A percentile compares a stretch with the other conserved stretches of the same genome.
Evolutionary conservation across 2,888 invertebrate genomes (phyloP).

Genomic region (Harpalus rubripes): DNA sequence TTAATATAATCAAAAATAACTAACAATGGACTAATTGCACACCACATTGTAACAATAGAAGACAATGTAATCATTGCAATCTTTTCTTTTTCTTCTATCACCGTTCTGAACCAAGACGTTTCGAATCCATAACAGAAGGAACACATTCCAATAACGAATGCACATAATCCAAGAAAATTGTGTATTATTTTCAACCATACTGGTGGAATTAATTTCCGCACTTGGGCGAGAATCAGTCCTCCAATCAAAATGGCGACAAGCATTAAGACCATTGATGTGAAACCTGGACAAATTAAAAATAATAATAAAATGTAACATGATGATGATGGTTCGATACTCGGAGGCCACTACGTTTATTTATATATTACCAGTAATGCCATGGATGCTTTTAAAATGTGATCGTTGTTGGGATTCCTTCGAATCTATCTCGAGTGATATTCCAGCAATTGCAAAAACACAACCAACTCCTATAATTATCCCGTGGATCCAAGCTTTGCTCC

Average conservation of each 20-base stretch:
- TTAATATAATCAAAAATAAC: conserved; percentile 72
- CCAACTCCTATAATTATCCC: conserved; percentile 70
- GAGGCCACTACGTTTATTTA: too few species aligned
- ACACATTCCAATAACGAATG: conserved; percentile 73
- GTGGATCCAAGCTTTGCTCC: conserved; percentile 71
- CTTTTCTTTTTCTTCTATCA: conserved; percentile 71
- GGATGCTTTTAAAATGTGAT: conserved; percentile 71
- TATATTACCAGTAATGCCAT: conserved; percentile 68
- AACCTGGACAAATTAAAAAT: conserved; percentile 71
- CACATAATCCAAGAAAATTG: conserved; percentile 73
- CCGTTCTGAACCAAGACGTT: conserved; percentile 73
- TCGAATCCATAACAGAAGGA: conserved; percentile 73
- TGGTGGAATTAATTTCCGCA: conserved; percentile 70
- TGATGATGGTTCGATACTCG: too few species aligned
- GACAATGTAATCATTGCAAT: conserved; percentile 72
- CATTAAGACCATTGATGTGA: conserved; percentile 73
- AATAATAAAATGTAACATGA: not conserved
- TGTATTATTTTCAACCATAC: conserved; percentile 73
- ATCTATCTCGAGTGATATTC: conserved; percentile 72
- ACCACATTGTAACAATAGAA: conserved; percentile 72
- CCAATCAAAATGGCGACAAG: conserved; percentile 70
- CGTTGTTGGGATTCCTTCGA: conserved; percentile 67
- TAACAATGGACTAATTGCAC: conserved; percentile 72
- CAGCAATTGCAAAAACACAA: conserved; percentile 70
- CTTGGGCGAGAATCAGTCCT: conserved; percentile 72